phyloP scores from a whole-genome alignment of 2,888 invertebrate genomes.

The Lasioglossum villosulum region DNA sequence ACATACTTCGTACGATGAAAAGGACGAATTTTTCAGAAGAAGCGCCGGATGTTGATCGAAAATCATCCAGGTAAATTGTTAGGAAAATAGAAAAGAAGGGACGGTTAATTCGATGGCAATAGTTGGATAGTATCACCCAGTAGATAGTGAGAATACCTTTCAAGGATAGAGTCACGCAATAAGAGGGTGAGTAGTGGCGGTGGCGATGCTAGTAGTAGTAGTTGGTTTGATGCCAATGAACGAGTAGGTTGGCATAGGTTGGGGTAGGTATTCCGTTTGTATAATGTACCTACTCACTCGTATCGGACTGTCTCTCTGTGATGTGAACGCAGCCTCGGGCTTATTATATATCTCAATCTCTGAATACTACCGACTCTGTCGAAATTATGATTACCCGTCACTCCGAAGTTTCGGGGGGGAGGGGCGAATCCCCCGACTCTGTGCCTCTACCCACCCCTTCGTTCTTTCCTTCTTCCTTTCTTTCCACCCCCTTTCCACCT shows the following conservation, averaged over 20 bases:
- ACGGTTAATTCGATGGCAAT: conserved; percentile 14
- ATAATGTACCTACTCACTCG: conserved; percentile 79
- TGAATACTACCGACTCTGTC: conserved; percentile 79
- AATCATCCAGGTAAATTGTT: background rate
- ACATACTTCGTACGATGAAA: background rate
- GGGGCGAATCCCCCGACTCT: conserved; percentile 23
- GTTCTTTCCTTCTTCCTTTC: background rate
- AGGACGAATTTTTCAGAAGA: background rate
- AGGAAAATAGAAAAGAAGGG: background rate
- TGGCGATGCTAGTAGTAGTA: conserved; percentile 59
- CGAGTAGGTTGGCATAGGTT: conserved; percentile 72
- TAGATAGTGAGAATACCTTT: conserved; percentile 65
- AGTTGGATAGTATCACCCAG: conserved; percentile 61
- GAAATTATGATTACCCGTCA: conserved; percentile 79
- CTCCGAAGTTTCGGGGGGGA: conserved; percentile 45
- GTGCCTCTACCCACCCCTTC: background rate
- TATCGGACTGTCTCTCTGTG: conserved; percentile 75
- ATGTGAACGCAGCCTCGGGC: conserved; percentile 79
- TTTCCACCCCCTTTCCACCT: background rate
- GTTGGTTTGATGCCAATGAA: conserved; percentile 79
- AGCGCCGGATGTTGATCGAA: background rate
- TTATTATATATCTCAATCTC: conserved; percentile 79
- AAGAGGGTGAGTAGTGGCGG: conserved; percentile 64
- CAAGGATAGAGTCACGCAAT: conserved; percentile 75
- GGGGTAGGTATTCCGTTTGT: conserved; percentile 77